Evolutionary conservation across 2,797 vertebrate species (phyloP).

Genomic region (Oreochromis grahami): DNA sequence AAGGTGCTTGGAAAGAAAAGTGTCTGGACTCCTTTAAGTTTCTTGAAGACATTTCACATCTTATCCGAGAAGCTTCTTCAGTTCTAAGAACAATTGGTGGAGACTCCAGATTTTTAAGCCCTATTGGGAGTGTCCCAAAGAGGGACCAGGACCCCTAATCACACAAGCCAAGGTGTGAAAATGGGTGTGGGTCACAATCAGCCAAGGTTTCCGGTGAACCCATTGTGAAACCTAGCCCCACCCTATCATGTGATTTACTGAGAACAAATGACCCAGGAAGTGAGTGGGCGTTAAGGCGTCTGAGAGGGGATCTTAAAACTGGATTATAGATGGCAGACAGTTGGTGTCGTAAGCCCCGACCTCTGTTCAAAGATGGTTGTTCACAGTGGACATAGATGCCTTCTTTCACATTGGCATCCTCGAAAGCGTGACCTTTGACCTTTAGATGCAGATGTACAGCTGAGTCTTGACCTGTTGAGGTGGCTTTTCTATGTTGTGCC

Average conservation of each 20-base stretch:
- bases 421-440: background rate
- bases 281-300: background rate
- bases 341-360: background rate
- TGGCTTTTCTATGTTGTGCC: background rate
- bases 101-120: background rate
- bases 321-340: background rate
- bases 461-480: background rate
- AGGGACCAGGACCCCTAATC: background rate
- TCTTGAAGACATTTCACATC: background rate
- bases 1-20: background rate
- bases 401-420: background rate
- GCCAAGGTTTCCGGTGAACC: fast-evolving
- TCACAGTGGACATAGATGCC: background rate
- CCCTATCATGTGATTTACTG: background rate
- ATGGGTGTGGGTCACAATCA: background rate
- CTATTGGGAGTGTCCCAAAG: background rate
- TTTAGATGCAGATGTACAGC: background rate
- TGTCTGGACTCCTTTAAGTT: background rate
- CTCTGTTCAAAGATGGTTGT: background rate
- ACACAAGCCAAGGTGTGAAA: background rate
- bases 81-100: background rate
- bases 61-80: background rate
- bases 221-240: background rate
- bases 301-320: background rate
- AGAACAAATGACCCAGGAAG: background rate